Evolutionary conservation across 2,888 invertebrate genomes (phyloP).

Genomic region (Pherbina coryleti): DNA sequence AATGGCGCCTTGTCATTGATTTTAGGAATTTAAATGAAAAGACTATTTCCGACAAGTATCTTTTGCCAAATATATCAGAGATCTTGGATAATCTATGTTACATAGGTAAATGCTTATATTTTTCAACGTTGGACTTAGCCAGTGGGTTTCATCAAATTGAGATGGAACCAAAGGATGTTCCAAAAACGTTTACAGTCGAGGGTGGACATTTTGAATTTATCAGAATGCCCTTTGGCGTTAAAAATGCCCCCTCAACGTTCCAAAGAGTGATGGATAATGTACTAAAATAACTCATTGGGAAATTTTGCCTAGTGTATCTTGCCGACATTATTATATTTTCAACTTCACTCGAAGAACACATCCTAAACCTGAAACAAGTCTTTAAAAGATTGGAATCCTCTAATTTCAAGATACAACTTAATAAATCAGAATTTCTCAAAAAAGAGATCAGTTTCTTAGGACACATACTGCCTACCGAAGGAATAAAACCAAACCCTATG

Average conservation of each 20-base stretch:
- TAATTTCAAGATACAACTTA: constrained; percentile 37
- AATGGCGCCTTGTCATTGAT: constrained; percentile 39
- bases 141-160: constrained; percentile 60
- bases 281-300: too few species aligned
- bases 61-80: constrained; percentile 28
- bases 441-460: not conserved
- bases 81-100: constrained; percentile 31
- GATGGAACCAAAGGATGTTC: constrained; percentile 47
- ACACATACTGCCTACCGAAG: not conserved
- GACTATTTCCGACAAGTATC: constrained; percentile 25
- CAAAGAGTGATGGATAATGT: constrained; percentile 41
- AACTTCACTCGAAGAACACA: constrained; percentile 35
- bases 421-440: constrained; percentile 29
- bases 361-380: constrained; percentile 28
- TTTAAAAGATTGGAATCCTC: constrained; percentile 17
- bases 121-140: constrained; percentile 51
- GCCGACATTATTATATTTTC: constrained; percentile 36
- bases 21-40: constrained; percentile 35
- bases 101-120: constrained; percentile 18
- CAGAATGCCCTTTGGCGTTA: constrained; percentile 45
- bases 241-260: constrained; percentile 40
- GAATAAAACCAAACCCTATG: not conserved
- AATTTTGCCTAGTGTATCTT: constrained; percentile 36
- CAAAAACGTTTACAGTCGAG: constrained; percentile 48
- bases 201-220: constrained; percentile 48